Evolutionary conservation across 2,888 invertebrate genomes (phyloP).

Genomic region (Lepeophtheirus nordmannii): DNA sequence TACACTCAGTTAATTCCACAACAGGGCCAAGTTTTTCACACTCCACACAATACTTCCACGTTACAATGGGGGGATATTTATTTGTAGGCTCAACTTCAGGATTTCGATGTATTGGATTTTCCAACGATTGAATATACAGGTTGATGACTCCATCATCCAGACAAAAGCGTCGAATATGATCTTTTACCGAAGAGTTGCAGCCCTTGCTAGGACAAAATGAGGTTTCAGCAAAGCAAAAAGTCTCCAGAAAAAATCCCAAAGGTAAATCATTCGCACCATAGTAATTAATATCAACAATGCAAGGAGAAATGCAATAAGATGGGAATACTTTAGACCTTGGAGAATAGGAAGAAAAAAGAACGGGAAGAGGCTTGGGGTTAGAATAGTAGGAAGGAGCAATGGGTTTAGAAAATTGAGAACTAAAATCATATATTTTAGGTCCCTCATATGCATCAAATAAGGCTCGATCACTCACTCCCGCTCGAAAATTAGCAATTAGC

Average conservation of each 20-base stretch:
- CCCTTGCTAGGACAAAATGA: constrained; percentile 61
- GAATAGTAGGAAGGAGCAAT: constrained; percentile 7
- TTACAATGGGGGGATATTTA: constrained; percentile 42
- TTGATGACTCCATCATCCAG: constrained; percentile 77
- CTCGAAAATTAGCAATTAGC: not conserved
- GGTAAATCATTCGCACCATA: constrained; percentile 90
- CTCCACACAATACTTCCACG: constrained; percentile 68
- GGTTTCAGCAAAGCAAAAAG: constrained; percentile 71
- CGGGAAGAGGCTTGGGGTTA: not conserved
- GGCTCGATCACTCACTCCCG: not conserved
- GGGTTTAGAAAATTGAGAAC: not conserved
- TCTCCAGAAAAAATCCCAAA: constrained; percentile 77
- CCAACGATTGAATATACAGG: constrained; percentile 45
- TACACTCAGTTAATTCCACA: constrained; percentile 55
- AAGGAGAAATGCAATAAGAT: constrained; percentile 23
- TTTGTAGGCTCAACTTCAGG: constrained; percentile 35
- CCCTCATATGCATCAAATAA: not conserved
- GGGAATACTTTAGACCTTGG: constrained; percentile 32
- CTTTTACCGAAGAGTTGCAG: constrained; percentile 49
- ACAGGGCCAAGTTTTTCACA: constrained; percentile 52
- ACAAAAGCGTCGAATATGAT: constrained; percentile 74
- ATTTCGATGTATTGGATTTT: constrained; percentile 35
- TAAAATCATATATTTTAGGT: not conserved
- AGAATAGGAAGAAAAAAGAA: constrained; percentile 27
- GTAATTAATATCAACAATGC: constrained; percentile 81